Evolutionary conservation across 64 coral and sea anemone genomes (phyloP), one percentile per base, ranked within the genome.

Genomic region (Cladopsammia gracilis): DNA sequence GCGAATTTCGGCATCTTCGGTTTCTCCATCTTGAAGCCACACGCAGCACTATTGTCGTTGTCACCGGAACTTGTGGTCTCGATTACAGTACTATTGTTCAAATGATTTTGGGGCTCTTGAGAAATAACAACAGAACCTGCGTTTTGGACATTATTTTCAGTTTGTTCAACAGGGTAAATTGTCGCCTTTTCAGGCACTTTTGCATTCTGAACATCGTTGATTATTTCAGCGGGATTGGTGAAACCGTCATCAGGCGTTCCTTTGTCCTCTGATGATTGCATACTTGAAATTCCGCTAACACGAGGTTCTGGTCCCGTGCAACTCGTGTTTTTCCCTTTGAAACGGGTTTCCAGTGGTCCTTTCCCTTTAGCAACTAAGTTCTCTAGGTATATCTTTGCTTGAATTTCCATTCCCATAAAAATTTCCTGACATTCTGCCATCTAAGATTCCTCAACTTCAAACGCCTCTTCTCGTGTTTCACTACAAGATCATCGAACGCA

Each of bases 301-400:
- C 18, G 51, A 43, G 58, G 20, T 72, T 72, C 43, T 72, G 22
- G 22, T 72, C 9, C 5, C 12, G 56, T 4, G 58, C 25, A 44
- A 22, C 58, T 84, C 19, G 34, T 51, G 22, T 14, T 45, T 84
- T 84, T 68, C 24, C 25, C 80, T 22, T 19, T 50, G 34, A 12
- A 12, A 44, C 16, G 15, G 25, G n/a, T 84, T 47, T 62, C 13
- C 56, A 62, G 24, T 5, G 10, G 15, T 20, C 44, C 22, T 50
- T 84, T 84, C 16, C 58, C 64, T 18, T 64, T 59, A 62, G 58
- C n/a, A 48, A 43, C 75, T 67, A 78, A 66, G 6, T 48, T 58
- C 3, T 93, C 91, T 15, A 94, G 18, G 48, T 94, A 94, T 11
- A 79, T 78, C 88, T 89, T 88, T 61, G 85, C 92, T 58, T 57